Base-by-base conservation (phyloP, 2,888 invertebrate species). In the Hypena proboscidalis region DNA sequence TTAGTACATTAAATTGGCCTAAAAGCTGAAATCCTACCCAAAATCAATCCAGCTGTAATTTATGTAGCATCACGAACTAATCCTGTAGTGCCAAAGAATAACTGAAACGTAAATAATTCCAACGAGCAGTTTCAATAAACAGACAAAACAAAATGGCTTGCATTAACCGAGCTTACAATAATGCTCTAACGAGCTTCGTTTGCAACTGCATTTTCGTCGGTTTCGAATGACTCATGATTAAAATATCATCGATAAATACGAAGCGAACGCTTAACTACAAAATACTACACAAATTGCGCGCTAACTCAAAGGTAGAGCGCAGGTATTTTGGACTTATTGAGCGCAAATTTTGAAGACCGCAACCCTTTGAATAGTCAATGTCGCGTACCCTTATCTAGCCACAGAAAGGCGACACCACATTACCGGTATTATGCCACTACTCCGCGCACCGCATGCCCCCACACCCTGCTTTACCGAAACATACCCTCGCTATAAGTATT, bases 281-380 rank as follows among this genome's bases (percentile, higher is more conserved):
- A 74, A 63, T 41, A 50, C 54, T 60, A 50, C 59, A 58, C 70
- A 74, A 80, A 74, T 74, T 67, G 63, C 69, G 70, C 76, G 74
- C 74, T 68, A 70, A 75, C 67, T 69, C 72, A 75, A 76, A 82
- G 76, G 75, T 80, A 66, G 58, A 73, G 70, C 67, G 60, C 75
- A 81, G 81, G 80, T 86, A 86, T 86, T 86, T 83, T 77, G 77
- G 70, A 84, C 80, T 86, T 90, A 90, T 90, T 87, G 90, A 88
- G 87, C 88, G 85, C 84, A 86, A 90, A 90, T 90, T 90, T 89
- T 86, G 87, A 87, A 80, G 87, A 89, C 90, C 89, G 75, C 90
- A 89, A 83, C 90, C 89, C 90, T 90, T 90, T 90, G 90, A 90
- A 90, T 90, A 90, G 89, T 89, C 90, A 89, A 90, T 90, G 89